Conservation (phyloP, 1,140 invertebrate genomes). For the Polypedilum vanderplanki region DNA sequence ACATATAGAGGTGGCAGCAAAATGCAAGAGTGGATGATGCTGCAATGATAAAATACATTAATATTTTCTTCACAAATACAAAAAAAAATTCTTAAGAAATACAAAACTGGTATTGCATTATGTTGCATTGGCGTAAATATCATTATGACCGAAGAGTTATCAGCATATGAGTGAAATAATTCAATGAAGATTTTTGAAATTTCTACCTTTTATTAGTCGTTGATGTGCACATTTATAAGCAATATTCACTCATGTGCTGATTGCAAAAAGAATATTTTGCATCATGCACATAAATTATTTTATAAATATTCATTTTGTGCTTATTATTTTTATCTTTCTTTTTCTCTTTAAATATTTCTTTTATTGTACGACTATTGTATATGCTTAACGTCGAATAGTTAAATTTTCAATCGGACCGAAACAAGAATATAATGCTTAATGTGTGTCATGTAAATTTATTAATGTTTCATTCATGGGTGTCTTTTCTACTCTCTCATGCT, state of each 20-base stretch:
- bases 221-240: no score
- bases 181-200: no score
- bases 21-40: background rate
- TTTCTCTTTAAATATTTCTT: background rate
- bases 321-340: background rate
- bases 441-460: conserved; percentile 3
- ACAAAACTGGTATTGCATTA: conserved; percentile 8
- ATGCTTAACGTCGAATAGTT: background rate
- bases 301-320: background rate
- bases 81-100: background rate
- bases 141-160: background rate
- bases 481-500: background rate
- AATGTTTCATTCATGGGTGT: background rate
- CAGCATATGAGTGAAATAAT: no score
- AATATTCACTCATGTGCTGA: no score
- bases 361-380: conserved; percentile 3
- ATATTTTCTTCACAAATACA: background rate
- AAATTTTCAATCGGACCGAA: conserved; percentile 25
- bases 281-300: no score
- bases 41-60: conserved; percentile 13
- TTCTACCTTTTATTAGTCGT: no score
- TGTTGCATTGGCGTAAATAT: background rate
- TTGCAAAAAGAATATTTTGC: no score
- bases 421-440: conserved; percentile 24
- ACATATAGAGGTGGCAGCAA: background rate